These are phyloP conservation scores for Tiaroga cobitis DNA, from an alignment of 2,797 vertebrate genomes.

Conservation along the genomic window DNA sequence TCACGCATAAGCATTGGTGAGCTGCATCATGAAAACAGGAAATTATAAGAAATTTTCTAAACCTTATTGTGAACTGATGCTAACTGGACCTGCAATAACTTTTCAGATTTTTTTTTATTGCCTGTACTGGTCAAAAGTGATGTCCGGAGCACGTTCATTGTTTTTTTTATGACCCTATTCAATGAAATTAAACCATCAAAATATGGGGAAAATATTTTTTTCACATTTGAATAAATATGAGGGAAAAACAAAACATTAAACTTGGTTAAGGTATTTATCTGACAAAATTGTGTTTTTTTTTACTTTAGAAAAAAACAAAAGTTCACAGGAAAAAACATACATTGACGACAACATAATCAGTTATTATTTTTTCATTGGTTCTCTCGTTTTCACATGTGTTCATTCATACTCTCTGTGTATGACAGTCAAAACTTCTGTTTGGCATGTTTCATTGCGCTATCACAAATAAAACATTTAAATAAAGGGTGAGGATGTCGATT, in stretches of 20 bases:
- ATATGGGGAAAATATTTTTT: not conserved
- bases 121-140: not conserved
- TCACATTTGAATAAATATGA: not conserved
- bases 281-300: not conserved
- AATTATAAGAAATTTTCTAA: not conserved
- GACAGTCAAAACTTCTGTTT: not conserved
- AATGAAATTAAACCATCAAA: not conserved
- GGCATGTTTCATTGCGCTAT: not conserved
- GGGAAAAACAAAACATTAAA: not conserved
- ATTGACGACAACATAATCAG: not conserved
- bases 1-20: no score
- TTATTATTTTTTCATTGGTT: not conserved
- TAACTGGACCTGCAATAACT: not conserved
- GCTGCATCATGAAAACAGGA: not conserved
- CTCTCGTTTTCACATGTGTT: not conserved
- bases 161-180: not conserved
- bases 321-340: no score
- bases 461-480: not conserved
- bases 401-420: not conserved
- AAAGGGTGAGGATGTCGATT: not conserved
- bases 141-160: accelerated
- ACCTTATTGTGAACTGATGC: not conserved
- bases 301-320: not conserved
- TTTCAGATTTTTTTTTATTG: not conserved
- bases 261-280: not conserved